Evolutionary conservation across 2,797 vertebrate genomes (phyloP).

Genomic region (Gambusia yucatana): DNA sequence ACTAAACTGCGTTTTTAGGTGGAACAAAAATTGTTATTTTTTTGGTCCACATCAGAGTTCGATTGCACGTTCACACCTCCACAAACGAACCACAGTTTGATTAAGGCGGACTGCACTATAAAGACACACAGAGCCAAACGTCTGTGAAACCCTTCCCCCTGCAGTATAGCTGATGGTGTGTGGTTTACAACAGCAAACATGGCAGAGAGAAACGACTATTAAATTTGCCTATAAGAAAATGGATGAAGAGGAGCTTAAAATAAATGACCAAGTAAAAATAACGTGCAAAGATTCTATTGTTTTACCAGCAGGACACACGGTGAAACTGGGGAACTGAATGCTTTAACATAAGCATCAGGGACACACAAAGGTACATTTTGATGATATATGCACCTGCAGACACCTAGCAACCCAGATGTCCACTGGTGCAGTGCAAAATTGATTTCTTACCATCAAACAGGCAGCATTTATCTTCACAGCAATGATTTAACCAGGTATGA

Average conservation of each 20-base stretch:
- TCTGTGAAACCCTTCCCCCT: too few species aligned
- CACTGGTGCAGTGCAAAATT: slow-evolving; percentile 43
- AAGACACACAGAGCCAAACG: too few species aligned
- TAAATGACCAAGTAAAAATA: neutral
- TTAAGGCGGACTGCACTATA: too few species aligned
- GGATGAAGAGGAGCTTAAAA: neutral
- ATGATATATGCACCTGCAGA: slow-evolving; percentile 25
- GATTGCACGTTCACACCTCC: too few species aligned
- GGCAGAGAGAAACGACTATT: too few species aligned
- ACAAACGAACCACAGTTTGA: too few species aligned
- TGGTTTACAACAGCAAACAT: too few species aligned
- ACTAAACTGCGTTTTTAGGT: too few species aligned
- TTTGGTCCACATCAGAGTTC: too few species aligned
- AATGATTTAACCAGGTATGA: neutral
- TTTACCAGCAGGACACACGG: neutral
- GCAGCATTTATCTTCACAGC: slow-evolving; percentile 43
- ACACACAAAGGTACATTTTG: neutral
- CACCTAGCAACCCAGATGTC: slow-evolving; percentile 44
- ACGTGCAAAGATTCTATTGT: neutral
- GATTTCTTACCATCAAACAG: slow-evolving; percentile 39
- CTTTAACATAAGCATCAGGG: neutral
- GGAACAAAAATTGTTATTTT: too few species aligned
- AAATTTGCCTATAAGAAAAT: too few species aligned
- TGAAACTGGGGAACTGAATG: slow-evolving; percentile 2
- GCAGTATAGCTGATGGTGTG: too few species aligned